phyloP scores from a whole-genome alignment of 1,140 invertebrate species.

The Vanessa atalanta region DNA sequence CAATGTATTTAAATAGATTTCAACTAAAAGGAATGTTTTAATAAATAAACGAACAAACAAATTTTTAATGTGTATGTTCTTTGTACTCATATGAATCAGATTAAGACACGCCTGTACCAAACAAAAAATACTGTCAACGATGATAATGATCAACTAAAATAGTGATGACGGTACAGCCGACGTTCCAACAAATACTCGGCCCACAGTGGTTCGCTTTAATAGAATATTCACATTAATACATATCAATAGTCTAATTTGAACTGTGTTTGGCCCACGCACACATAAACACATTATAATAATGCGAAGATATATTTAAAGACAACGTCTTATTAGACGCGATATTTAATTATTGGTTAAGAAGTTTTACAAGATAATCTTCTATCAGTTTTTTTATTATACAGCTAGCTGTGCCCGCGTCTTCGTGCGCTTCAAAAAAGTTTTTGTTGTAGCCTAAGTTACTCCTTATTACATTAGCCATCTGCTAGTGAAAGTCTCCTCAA shows the following conservation, averaged over 20 bases:
- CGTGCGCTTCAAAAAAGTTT: too few species aligned
- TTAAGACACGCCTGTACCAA: not conserved
- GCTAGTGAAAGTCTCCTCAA: too few species aligned
- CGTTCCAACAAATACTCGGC: conserved; percentile 43
- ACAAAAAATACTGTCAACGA: conserved; percentile 17
- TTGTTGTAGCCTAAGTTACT: too few species aligned
- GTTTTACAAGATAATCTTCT: not conserved
- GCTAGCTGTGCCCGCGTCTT: too few species aligned
- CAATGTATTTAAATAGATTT: too few species aligned
- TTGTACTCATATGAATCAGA: too few species aligned
- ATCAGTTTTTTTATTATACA: not conserved
- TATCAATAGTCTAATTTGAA: conserved; percentile 52
- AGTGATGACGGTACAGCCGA: conserved; percentile 54
- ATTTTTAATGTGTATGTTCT: too few species aligned
- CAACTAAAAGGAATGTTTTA: too few species aligned
- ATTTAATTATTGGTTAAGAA: not conserved
- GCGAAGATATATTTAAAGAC: not conserved
- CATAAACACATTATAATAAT: conserved; percentile 20
- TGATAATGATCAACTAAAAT: conserved; percentile 55
- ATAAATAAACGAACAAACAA: too few species aligned
- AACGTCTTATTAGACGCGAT: not conserved
- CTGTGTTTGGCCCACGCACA: conserved; percentile 45
- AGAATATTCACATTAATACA: conserved; percentile 56
- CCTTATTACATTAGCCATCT: too few species aligned
- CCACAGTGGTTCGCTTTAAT: conserved; percentile 50